phyloP scores from a whole-genome alignment of 53 echinoderm and acorn worm species.

The Arbacia lixula region DNA sequence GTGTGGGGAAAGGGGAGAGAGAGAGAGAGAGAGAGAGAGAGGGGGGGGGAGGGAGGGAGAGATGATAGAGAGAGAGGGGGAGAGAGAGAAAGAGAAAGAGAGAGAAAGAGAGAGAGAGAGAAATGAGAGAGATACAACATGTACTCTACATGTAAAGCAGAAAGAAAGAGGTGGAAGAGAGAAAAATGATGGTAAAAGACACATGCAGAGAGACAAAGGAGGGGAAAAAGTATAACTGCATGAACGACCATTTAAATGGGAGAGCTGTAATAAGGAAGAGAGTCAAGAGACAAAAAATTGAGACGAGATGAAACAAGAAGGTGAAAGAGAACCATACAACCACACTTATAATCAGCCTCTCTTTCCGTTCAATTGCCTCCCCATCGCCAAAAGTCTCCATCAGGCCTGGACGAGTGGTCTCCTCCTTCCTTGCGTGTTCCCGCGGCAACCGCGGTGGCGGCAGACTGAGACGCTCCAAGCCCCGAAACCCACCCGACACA shows the following conservation, averaged over 20 bases:
- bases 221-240: neutral
- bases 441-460: conserved; percentile 2
- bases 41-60: neutral
- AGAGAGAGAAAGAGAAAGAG: neutral
- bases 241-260: neutral
- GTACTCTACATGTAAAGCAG: too few relatives aligned
- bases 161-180: neutral
- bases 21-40: neutral
- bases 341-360: conserved; percentile 39
- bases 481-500: neutral
- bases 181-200: neutral
- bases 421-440: neutral
- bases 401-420: conserved; percentile 28
- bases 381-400: conserved; percentile 50
- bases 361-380: conserved; percentile 52
- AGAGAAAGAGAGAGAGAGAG: neutral
- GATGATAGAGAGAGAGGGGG: neutral
- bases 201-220: neutral
- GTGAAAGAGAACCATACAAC: conserved; percentile 32
- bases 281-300: neutral
- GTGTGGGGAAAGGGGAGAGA: neutral
- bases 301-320: neutral
- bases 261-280: neutral
- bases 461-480: conserved; percentile 5
- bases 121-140: neutral